These are phyloP conservation scores for Calameuta idolon DNA, from an alignment of 2,888 invertebrate genomes.

Conservation along the genomic window DNA sequence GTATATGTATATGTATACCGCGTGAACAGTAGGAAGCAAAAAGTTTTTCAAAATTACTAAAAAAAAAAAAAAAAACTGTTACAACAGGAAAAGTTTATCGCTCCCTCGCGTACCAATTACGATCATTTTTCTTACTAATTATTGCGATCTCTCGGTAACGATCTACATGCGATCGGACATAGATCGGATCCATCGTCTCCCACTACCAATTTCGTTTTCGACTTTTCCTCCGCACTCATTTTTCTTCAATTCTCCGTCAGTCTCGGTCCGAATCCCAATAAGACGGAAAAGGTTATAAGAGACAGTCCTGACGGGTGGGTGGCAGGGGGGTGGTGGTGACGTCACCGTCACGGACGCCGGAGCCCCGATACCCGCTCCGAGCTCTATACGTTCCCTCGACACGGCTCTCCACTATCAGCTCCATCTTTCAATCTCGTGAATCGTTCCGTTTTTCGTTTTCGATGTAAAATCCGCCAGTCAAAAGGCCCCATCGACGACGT, in stretches of 20 bases:
- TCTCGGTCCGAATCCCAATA: not conserved
- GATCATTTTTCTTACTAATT: too few relatives aligned
- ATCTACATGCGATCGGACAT: too few relatives aligned
- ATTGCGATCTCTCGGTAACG: too few relatives aligned
- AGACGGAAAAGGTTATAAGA: not conserved
- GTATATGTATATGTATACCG: too few relatives aligned
- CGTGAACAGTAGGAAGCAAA: too few relatives aligned
- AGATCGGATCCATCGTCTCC: not conserved
- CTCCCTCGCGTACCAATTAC: too few relatives aligned
- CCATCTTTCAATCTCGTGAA: not conserved
- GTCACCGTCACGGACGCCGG: not conserved
- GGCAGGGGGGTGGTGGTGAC: not conserved
- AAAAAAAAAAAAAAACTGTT: too few relatives aligned
- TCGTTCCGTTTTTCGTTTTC: not conserved
- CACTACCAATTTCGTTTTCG: not conserved
- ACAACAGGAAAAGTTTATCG: too few relatives aligned
- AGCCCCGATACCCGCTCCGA: not conserved
- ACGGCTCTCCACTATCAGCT: not conserved
- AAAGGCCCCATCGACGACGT: too few relatives aligned
- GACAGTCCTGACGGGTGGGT: not conserved
- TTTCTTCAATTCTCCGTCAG: not conserved
- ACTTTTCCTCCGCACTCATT: not conserved
- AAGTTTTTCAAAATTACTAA: too few relatives aligned
- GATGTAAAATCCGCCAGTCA: too few relatives aligned
- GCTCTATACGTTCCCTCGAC: not conserved